These are phyloP conservation scores for Meleagris gallopavo DNA, from an alignment of 2,113 vertebrate species.

Conservation along the genomic window DNA sequence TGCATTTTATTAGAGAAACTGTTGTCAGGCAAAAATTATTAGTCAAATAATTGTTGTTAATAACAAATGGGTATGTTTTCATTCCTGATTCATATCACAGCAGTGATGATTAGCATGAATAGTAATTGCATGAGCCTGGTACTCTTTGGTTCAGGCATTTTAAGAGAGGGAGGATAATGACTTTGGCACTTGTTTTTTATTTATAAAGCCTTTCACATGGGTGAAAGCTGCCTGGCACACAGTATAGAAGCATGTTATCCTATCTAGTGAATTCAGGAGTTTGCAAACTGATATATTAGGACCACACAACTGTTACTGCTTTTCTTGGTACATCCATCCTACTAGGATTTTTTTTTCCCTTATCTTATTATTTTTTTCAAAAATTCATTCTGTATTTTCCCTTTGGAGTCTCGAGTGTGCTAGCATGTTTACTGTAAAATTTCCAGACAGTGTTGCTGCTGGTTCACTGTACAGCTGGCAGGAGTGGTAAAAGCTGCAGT, in stretches of 20 bases:
- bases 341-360: neutral
- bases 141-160: conserved; percentile 15
- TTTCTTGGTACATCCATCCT: conserved; percentile 8
- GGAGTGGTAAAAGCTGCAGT: conserved; percentile 13
- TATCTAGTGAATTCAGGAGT: neutral
- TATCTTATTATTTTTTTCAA: neutral
- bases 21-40: neutral
- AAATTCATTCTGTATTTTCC: conserved; percentile 5
- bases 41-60: neutral
- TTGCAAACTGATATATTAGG: neutral
- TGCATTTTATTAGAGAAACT: neutral
- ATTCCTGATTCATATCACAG: neutral
- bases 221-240: conserved; percentile 11
- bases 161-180: conserved; percentile 13
- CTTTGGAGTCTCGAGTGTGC: neutral
- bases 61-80: neutral
- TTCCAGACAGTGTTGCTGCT: neutral
- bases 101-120: conserved; percentile 17
- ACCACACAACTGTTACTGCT: neutral
- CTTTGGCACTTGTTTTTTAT: conserved; percentile 41
- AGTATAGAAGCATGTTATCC: neutral
- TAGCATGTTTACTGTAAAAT: neutral
- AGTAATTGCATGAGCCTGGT: conserved; percentile 27
- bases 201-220: conserved; percentile 14
- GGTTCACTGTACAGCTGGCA: conserved; percentile 44